Base-by-base conservation (phyloP, 2,113 vertebrate genomes). In the Grammomys dolichurus region DNA sequence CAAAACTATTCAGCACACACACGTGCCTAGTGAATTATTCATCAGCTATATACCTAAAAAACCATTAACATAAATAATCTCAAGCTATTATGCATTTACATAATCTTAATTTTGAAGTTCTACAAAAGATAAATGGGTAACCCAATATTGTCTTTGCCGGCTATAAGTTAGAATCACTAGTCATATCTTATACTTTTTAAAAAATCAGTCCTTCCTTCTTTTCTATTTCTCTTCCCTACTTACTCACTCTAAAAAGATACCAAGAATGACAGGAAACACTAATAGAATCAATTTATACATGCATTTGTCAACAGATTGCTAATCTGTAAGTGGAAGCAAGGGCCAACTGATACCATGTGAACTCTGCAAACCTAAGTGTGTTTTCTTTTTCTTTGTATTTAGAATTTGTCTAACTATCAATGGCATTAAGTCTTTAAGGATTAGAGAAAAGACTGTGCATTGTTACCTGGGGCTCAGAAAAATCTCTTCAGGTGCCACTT, bases 71-170 rank as follows among this genome's bases (percentile, higher is more conserved):
- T 63, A 65, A 1, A 7, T 40, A 33, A 92, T 91, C 56, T 80
- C 51, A 75, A 75, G 75, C 91, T 95, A 26, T 56, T 80, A 95
- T 56, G 46, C 51, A 48, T 13, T 65, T 96, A 70, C 0, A 87
- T 73, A 91, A 78, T 76, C 65, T 94, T 87, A 89, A 91, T 82
- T 94, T 93, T 40, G 63, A 93, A 33, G n/a, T 78, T 92, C 31
- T 95, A 13, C 91, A 78, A 40, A 89, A 96, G 95, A 43, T 36
- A 80, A 28, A 78, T 20, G 70, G 11, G 13, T 76, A 77, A 12
- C 3, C 1, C 28, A 86, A 51, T 48, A 93, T 77, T 82, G 87
- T 87, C 33, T 89, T 10, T 84, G 7, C 3, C 67, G 33, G 5
- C 43, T 94, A 0, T 40, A 84, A 56, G 3, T 69, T 85, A 88